phyloP scores from a whole-genome alignment of 2,888 invertebrate species.

The Apamea monoglypha region DNA sequence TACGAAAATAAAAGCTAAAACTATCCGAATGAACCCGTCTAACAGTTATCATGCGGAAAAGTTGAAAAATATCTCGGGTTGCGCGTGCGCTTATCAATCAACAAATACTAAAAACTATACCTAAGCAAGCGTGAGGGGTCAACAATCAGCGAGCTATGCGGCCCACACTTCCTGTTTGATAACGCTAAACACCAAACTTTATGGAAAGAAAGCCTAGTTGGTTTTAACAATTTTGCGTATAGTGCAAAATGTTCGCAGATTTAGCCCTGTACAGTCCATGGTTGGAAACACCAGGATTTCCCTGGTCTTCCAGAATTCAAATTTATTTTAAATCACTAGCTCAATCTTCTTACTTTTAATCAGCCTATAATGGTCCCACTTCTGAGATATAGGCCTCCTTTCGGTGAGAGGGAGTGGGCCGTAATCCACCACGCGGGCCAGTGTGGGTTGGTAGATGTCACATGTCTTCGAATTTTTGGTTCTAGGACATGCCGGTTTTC shows the following conservation, averaged over 20 bases:
- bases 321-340: neutral
- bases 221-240: neutral
- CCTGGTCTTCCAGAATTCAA: neutral
- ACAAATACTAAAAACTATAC: slow-evolving; percentile 48
- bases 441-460: no score
- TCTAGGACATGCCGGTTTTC: no score
- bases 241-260: no score
- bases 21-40: neutral
- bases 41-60: slow-evolving; percentile 44
- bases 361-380: no score
- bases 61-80: slow-evolving; percentile 2
- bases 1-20: neutral
- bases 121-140: slow-evolving; percentile 36
- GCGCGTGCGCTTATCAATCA: slow-evolving; percentile 50
- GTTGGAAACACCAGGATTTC: neutral
- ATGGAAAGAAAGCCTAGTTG: slow-evolving; percentile 16
- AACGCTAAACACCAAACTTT: slow-evolving; percentile 18
- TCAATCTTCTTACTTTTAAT: neutral
- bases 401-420: no score
- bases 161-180: slow-evolving; percentile 53
- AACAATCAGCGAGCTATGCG: slow-evolving; percentile 39
- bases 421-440: no score
- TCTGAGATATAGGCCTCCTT: no score
- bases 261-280: neutral
- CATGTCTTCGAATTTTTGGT: no score